phyloP scores from a whole-genome alignment of 1,140 invertebrate species.

The Spodoptera frugiperda region DNA sequence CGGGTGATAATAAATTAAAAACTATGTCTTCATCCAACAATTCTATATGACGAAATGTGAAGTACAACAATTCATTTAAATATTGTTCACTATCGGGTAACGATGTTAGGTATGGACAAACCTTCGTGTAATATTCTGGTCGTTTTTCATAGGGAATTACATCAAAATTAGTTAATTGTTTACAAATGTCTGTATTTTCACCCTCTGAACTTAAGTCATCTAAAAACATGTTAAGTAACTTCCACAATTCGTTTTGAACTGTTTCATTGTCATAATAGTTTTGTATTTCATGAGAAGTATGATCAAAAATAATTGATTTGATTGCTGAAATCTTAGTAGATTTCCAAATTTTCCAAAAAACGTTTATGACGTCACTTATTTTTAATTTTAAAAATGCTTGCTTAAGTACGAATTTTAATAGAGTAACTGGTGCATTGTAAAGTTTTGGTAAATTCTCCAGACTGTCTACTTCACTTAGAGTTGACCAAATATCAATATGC shows the following conservation, averaged over 20 bases:
- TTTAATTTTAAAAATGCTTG: conserved; percentile 59
- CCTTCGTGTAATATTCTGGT: conserved; percentile 61
- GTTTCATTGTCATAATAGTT: conserved; percentile 52
- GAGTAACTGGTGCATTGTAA: conserved; percentile 60
- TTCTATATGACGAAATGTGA: conserved; percentile 56
- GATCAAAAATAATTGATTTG: conserved; percentile 61
- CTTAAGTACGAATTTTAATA: conserved; percentile 67
- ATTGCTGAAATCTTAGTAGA: conserved; percentile 63
- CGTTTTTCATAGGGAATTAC: conserved; percentile 59
- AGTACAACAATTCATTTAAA: conserved; percentile 42
- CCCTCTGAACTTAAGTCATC: conserved; percentile 62
- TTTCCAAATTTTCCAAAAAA: conserved; percentile 63
- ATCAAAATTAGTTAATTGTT: conserved; percentile 53
- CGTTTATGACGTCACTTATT: conserved; percentile 56
- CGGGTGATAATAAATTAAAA: conserved; percentile 50
- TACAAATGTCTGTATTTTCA: conserved; percentile 61
- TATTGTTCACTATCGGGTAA: conserved; percentile 57
- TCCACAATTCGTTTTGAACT: conserved; percentile 56
- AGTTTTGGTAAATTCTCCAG: conserved; percentile 53
- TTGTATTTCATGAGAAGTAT: conserved; percentile 59
- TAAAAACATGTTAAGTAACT: conserved; percentile 61
- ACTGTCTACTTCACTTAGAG: conserved; percentile 52
- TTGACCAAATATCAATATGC: conserved; percentile 59
- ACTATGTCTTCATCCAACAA: conserved; percentile 56
- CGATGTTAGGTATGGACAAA: conserved; percentile 62